These are phyloP conservation scores for Uria lomvia DNA, from an alignment of 2,113 vertebrate species.

Conservation along the genomic window DNA sequence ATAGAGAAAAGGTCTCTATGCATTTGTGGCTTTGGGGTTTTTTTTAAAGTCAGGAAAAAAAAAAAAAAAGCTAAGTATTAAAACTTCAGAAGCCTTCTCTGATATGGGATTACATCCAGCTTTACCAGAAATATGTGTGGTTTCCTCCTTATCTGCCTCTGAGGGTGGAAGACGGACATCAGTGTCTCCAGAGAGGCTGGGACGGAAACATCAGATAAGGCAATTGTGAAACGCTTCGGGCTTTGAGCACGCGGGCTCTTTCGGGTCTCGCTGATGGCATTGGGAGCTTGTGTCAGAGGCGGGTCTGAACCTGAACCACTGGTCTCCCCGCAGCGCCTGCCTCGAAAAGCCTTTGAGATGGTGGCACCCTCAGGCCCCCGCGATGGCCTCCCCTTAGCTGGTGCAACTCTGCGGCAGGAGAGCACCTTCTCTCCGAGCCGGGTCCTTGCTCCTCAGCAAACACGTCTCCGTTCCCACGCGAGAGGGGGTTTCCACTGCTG, in stretches of 20 bases:
- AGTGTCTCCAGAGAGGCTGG: neutral
- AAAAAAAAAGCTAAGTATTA: neutral
- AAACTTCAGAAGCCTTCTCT: neutral
- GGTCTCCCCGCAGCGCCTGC: neutral
- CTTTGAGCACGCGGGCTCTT: neutral
- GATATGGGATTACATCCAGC: neutral
- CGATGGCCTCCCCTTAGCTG: neutral
- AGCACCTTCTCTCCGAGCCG: neutral
- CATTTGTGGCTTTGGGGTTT: neutral
- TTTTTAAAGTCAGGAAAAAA: neutral
- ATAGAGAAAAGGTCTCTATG: neutral
- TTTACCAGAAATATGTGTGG: neutral
- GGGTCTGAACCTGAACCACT: neutral
- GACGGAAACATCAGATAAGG: neutral
- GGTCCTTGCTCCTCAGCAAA: neutral
- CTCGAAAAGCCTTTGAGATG: neutral
- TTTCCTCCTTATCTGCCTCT: neutral
- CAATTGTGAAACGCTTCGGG: neutral
- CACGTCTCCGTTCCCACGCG: accelerated
- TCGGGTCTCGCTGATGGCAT: neutral
- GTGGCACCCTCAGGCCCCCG: neutral
- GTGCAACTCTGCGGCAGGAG: neutral
- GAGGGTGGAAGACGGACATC: neutral
- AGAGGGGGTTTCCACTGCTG: neutral
- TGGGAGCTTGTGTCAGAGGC: neutral